A percentile compares a stretch with the other conserved stretches of the same genome.
Evolutionary conservation across 2,113 vertebrate genomes (phyloP).

Genomic region (Accipiter cooperii): DNA sequence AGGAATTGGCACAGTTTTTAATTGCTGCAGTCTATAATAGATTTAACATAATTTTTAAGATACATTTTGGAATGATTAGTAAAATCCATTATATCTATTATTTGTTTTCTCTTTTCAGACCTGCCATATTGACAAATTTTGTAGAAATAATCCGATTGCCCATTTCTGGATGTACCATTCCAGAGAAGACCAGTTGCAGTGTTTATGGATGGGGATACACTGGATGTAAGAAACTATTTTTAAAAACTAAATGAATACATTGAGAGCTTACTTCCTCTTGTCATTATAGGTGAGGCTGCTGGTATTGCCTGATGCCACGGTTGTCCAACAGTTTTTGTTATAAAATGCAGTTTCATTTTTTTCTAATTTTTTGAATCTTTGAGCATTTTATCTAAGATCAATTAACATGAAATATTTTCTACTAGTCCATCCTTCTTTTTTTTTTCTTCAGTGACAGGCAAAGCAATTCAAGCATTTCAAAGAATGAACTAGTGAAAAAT

Average conservation of each 20-base stretch:
- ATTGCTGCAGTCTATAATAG: background rate
- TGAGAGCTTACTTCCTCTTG: constrained; percentile 36
- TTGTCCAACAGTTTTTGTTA: background rate
- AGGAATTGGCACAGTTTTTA: background rate
- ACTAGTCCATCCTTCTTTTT: background rate
- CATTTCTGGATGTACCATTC: constrained; percentile 88
- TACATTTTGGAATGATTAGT: background rate
- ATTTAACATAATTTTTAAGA: background rate
- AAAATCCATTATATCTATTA: background rate
- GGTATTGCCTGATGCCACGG: background rate
- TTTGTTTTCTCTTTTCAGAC: constrained; percentile 68
- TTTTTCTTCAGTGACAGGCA: background rate
- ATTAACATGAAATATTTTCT: background rate
- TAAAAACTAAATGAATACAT: constrained; percentile 32
- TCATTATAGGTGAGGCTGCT: constrained; percentile 35
- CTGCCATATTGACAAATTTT: constrained; percentile 81
- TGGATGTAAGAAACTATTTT: constrained; percentile 83
- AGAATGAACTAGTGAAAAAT: background rate
- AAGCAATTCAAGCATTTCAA: background rate
- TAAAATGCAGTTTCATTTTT: background rate
- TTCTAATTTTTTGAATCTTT: background rate
- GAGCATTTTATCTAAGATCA: background rate
- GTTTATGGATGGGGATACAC: constrained; percentile 97
- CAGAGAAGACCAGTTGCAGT: constrained; percentile 86
- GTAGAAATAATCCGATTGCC: constrained; percentile 88